Conservation (phyloP, 2,888 invertebrate genomes). For the Patella pellucida region DNA sequence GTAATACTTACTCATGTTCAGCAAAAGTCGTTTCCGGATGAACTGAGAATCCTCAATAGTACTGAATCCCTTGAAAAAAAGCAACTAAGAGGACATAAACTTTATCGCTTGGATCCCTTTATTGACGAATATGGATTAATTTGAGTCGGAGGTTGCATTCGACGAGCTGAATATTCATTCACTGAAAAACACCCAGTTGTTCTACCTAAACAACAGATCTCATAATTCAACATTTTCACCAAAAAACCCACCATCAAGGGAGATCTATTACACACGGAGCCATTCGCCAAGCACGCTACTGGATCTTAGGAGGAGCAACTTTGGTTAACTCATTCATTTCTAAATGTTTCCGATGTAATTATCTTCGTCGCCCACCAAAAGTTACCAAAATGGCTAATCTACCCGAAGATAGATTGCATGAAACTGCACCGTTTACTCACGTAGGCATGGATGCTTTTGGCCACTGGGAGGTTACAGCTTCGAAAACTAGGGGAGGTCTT, state of each 20-base stretch:
- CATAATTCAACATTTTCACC: conserved; percentile 7
- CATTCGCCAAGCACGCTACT: not conserved
- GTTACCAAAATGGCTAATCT: no score
- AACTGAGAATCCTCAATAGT: not conserved
- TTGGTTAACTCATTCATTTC: not conserved
- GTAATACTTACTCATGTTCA: not conserved
- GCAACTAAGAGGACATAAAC: not conserved
- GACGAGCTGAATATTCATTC: not conserved
- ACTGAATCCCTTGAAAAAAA: not conserved
- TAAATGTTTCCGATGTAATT: conserved; percentile 4
- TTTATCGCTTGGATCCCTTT: not conserved
- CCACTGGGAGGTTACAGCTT: not conserved
- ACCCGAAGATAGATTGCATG: no score
- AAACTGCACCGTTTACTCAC: not conserved
- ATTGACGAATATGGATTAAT: not conserved
- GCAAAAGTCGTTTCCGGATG: not conserved
- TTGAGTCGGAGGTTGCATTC: not conserved
- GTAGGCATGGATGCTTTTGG: conserved; percentile 16
- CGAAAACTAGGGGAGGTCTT: not conserved
- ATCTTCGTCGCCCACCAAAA: not conserved
- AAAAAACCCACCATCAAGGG: not conserved
- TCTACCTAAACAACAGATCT: not conserved
- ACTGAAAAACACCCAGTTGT: conserved; percentile 14
- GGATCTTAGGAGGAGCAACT: conserved; percentile 6
- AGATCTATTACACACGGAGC: not conserved